Conservation (phyloP, 1,140 invertebrate genomes). For the Littorina saxatilis region DNA sequence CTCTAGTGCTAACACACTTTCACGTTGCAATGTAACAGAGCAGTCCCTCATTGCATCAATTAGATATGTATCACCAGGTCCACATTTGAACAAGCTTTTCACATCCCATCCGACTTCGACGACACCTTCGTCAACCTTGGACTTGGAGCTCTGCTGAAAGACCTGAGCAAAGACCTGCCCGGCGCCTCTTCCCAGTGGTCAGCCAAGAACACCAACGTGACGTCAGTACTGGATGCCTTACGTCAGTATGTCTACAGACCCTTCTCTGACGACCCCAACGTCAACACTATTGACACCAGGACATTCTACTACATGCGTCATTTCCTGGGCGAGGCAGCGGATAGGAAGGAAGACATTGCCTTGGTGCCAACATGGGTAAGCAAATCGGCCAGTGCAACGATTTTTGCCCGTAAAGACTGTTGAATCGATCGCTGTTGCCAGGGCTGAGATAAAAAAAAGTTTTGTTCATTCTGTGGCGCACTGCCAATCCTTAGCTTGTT, state of each 20-base stretch:
- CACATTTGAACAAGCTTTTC: conserved; percentile 56
- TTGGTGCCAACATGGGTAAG: conserved; percentile 69
- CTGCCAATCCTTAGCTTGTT: too few relatives aligned
- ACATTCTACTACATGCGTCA: conserved; percentile 64
- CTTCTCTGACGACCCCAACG: conserved; percentile 53
- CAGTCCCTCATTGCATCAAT: too few relatives aligned
- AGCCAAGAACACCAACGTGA: conserved; percentile 57
- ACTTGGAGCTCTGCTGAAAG: conserved; percentile 57
- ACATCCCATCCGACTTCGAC: conserved; percentile 72
- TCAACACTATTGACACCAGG: conserved; percentile 68
- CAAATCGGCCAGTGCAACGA: too few relatives aligned
- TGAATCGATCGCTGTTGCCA: too few relatives aligned
- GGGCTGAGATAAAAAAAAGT: too few relatives aligned
- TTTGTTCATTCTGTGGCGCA: too few relatives aligned
- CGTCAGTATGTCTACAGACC: conserved; percentile 68
- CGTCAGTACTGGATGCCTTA: conserved; percentile 59
- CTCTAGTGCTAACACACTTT: too few relatives aligned
- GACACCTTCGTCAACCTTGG: conserved; percentile 72
- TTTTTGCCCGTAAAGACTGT: too few relatives aligned
- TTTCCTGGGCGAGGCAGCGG: conserved; percentile 55
- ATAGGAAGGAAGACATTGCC: conserved; percentile 54
- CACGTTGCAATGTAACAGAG: too few relatives aligned
- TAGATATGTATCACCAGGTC: too few relatives aligned
- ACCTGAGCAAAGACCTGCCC: conserved; percentile 47
- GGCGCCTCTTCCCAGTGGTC: conserved; percentile 51